These are phyloP conservation scores for Ailurus styani DNA, from an alignment of 2,113 vertebrate genomes.

Conservation along the genomic window DNA sequence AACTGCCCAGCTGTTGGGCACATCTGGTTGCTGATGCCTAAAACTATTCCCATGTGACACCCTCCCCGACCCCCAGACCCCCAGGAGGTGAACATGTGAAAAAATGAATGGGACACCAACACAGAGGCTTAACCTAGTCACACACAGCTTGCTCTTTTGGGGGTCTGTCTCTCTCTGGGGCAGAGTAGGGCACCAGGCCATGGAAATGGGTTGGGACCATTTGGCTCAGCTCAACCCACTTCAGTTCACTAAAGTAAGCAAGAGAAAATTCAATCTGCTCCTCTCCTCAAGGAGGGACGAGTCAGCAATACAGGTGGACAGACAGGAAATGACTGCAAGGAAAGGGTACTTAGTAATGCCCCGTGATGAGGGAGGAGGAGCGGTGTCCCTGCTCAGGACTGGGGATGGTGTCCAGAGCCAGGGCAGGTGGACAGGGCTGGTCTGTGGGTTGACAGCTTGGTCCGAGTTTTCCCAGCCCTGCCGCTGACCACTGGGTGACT, in stretches of 20 bases:
- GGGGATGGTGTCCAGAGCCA: neutral
- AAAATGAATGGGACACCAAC: neutral
- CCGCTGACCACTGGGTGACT: neutral
- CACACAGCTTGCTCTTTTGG: neutral
- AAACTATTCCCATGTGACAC: rapidly evolving
- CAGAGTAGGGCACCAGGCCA: neutral
- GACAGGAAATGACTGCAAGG: neutral
- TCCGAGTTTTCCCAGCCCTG: neutral
- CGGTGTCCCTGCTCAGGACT: neutral
- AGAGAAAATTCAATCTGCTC: neutral
- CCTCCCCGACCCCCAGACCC: rapidly evolving
- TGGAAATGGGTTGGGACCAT: neutral
- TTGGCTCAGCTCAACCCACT: neutral
- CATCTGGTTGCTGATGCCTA: neutral
- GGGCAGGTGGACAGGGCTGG: neutral
- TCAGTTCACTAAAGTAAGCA: neutral
- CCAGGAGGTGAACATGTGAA: neutral
- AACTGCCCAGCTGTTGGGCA: rapidly evolving
- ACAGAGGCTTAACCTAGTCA: neutral
- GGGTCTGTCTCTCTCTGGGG: neutral
- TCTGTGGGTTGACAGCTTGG: neutral
- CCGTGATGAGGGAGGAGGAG: neutral
- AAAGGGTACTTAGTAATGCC: neutral
- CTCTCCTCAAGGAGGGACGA: neutral
- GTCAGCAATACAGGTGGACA: neutral